Evolutionary conservation across 2,888 invertebrate species (phyloP), one percentile per base, ranked within the genome.

Genomic region (Orthosia gracilis): DNA sequence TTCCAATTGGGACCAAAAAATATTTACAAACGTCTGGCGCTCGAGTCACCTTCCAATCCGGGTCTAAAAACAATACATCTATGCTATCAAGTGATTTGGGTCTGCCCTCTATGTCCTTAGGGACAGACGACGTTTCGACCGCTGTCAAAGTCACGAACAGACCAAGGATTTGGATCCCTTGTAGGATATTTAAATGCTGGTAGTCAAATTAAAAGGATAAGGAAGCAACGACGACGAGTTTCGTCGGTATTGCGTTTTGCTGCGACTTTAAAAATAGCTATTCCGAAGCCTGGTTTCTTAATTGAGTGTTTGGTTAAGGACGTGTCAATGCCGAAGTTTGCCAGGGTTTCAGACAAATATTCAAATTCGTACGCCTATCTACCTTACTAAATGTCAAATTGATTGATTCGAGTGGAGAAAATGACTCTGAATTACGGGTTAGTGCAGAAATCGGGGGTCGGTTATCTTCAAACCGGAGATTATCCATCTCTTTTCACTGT

Each of bases 91-190:
- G 85, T 85, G 86, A 86, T 85, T 86, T 85, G 80, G 86, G 89
- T 88, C 78, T 80, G 88, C 80, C 84, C 84, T 84, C 76, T 78
- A 64, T 63, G 69, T 80, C 84, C 80, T 84, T 55, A 58, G 80
- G 79, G 86, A 84, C 86, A 89, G 88, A 88, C 88, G 89, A 87
- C 88, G 85, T 85, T 88, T 80, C 80, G 91, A 93, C 93, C 93
- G 90, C 87, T 87, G 88, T 92, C 93, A 93, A 91, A 87, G 93
- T 92, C 93, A 92, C 75, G 82, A 82, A 77, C 81, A 85, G 84
- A 78, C 82, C 76, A 73, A 82, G 82, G 72, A 82, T 76, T 78
- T 59, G 73, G 73, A 83, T 74, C 68, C 64, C 68, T 70, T 54
- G 54, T 52, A 78, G 45, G 40, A 63, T 63, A 78, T 77, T 86